Evolutionary conservation across 2,113 vertebrate genomes (phyloP).

Genomic region (Perca flavescens): DNA sequence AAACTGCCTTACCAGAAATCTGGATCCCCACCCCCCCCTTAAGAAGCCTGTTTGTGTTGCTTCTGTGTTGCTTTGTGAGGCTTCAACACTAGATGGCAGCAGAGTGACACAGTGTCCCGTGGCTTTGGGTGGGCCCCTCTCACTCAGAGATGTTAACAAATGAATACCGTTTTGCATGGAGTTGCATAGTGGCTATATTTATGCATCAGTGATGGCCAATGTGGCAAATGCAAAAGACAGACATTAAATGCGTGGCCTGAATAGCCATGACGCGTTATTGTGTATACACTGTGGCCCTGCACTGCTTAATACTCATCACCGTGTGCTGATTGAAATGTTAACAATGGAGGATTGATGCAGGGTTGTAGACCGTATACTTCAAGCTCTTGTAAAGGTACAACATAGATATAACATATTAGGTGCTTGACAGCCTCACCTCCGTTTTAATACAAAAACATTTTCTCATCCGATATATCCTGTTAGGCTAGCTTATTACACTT

Average conservation of each 20-base stretch:
- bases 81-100: slow-evolving; percentile 72
- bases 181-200: neutral
- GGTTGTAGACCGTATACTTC: neutral
- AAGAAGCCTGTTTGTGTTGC: neutral
- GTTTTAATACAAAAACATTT: slow-evolving; percentile 27
- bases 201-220: neutral
- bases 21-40: too few relatives aligned
- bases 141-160: slow-evolving; percentile 22
- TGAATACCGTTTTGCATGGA: neutral
- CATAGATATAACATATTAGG: slow-evolving; percentile 22
- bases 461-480: slow-evolving; percentile 19
- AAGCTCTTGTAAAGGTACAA: neutral
- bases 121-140: slow-evolving; percentile 50
- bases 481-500: slow-evolving; percentile 48
- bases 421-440: neutral
- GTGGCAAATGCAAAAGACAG: neutral
- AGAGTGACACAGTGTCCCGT: slow-evolving; percentile 28
- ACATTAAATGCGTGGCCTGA: neutral
- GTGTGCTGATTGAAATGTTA: neutral
- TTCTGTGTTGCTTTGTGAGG: neutral
- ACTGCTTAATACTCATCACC: neutral
- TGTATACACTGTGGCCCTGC: neutral
- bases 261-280: neutral
- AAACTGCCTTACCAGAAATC: neutral
- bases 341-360: neutral